Conservation (phyloP, 2,113 vertebrate genomes). For the Sylvilagus bachmani region DNA sequence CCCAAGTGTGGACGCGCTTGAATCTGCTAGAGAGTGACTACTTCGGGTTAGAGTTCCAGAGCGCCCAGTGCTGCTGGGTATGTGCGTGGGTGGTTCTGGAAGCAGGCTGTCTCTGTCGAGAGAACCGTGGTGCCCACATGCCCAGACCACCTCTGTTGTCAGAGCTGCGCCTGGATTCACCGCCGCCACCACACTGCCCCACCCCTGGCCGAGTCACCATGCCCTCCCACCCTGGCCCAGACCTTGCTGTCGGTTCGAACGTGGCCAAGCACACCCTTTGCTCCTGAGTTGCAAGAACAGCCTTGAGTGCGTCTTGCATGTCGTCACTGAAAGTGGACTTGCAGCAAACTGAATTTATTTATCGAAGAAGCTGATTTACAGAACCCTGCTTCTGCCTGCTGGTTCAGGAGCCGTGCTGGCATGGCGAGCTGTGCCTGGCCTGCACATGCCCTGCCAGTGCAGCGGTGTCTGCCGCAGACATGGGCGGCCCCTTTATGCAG, state of each 20-base stretch:
- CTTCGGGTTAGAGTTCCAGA: conserved; percentile 98
- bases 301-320: too few species aligned
- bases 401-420: fast-evolving
- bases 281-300: not conserved
- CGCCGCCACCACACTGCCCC: too few species aligned
- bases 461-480: not conserved
- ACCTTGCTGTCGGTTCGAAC: too few species aligned
- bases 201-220: too few species aligned
- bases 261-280: not conserved
- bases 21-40: conserved; percentile 98
- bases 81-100: conserved; percentile 77
- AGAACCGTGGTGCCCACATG: fast-evolving
- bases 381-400: not conserved
- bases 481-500: not conserved
- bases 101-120: not conserved
- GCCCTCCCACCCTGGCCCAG: not conserved
- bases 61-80: conserved; percentile 95
- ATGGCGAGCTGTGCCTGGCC: fast-evolving
- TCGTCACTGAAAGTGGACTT: not conserved
- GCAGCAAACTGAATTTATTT: not conserved
- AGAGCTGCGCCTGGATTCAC: too few species aligned
- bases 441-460: not conserved
- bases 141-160: not conserved
- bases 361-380: not conserved
- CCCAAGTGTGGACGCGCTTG: conserved; percentile 92